Conservation (phyloP, 2,797 vertebrate genomes). For the Alectoris magna region DNA sequence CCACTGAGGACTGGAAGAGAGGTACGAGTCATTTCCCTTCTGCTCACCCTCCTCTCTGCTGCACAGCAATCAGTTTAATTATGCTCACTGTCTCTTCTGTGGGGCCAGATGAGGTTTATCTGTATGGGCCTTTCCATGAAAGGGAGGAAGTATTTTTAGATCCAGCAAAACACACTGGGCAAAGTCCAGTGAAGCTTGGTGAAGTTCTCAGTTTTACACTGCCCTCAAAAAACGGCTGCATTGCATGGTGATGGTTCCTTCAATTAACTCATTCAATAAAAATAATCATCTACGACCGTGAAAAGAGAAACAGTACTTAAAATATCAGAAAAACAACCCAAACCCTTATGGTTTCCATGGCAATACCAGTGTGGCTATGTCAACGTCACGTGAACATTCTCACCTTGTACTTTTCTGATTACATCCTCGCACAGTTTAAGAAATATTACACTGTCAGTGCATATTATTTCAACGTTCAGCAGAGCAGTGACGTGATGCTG, state of each 20-base stretch:
- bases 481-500: not conserved
- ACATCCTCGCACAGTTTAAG: not conserved
- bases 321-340: not conserved
- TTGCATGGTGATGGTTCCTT: not conserved
- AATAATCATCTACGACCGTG: not conserved
- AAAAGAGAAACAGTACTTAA: not conserved
- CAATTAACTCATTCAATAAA: not conserved
- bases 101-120: not conserved
- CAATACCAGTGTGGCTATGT: not conserved
- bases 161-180: not conserved
- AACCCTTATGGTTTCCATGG: not conserved
- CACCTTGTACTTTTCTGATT: not conserved
- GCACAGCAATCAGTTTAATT: not conserved
- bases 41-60: not conserved
- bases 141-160: conserved; percentile 22
- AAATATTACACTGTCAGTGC: not conserved
- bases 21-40: not conserved
- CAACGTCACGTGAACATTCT: not conserved
- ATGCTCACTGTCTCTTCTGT: not conserved
- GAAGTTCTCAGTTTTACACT: not conserved
- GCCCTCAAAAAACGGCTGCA: conserved; percentile 9
- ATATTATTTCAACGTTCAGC: not conserved
- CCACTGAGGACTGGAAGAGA: not conserved
- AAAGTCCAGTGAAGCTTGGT: conserved; percentile 19
- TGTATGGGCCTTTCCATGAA: not conserved